A percentile compares a stretch with the other conserved stretches of the same genome.
Conservation (phyloP, 2,113 vertebrate species). For the Pterocles gutturalis region DNA sequence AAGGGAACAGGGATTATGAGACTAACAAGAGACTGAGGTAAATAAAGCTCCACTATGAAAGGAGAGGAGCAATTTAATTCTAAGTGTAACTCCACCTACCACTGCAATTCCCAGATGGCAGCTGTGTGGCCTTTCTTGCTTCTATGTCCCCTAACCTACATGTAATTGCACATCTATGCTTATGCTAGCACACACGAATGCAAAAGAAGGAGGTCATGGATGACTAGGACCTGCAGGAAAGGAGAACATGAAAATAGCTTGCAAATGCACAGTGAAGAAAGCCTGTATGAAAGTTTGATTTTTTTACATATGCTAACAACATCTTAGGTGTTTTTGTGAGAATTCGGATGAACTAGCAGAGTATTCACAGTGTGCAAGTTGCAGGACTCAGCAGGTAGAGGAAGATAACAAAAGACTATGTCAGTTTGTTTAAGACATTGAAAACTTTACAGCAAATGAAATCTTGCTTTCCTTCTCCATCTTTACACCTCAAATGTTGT, state of each 20-base stretch:
- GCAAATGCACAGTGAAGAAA: background rate
- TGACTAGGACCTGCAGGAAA: background rate
- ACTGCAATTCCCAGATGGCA: background rate
- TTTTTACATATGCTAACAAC: background rate
- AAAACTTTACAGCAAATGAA: background rate
- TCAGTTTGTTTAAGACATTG: background rate
- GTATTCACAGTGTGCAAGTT: background rate
- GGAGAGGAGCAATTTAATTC: background rate
- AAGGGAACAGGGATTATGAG: background rate
- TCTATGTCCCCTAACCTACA: background rate
- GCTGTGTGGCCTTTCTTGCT: background rate
- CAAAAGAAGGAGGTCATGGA: background rate
- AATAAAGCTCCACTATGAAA: slow-evolving; percentile 24
- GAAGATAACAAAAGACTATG: background rate
- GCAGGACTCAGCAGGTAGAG: background rate
- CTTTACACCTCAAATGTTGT: background rate
- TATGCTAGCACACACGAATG: background rate
- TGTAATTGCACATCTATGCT: background rate
- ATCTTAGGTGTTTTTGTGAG: background rate
- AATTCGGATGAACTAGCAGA: background rate
- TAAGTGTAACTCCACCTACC: background rate
- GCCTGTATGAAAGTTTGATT: background rate
- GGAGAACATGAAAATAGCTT: background rate
- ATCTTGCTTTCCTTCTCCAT: background rate
- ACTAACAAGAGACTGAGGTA: background rate